Evolutionary conservation across 2,888 invertebrate genomes (phyloP), one percentile per base, ranked within the genome.

Genomic region (Psylliodes chrysocephalus): DNA sequence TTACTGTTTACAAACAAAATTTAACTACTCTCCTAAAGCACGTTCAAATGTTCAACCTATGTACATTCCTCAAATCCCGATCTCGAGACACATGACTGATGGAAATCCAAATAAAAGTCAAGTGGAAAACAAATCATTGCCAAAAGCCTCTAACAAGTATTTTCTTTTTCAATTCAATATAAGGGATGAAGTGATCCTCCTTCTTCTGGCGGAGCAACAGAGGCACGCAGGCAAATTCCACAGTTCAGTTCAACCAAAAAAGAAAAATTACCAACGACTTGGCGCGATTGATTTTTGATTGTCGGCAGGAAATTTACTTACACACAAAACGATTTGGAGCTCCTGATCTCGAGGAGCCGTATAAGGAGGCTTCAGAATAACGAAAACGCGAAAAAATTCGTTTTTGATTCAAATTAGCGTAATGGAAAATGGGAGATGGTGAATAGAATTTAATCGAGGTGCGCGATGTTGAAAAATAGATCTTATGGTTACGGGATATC

Each of bases 261-360:
- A 5, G 44, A 44, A 44, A 44, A 44, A 18, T 18, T 44, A 44
- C 44, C 18, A 40, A n/a, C 40, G 10, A 17, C 40, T 40, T 12
- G 5, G 17, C 18, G 44, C 44, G 44, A 44, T 44, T 44, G 44
- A 44, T 44, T 44, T 44, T 17, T 17, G 44, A 44, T 44, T 44
- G 44, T 14, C 17, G 17, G n/a, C 10, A 17, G 44, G 17, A 17
- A 17, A 44, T 44, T 44, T 44, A 17, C 44, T 44, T 44, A 44
- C 44, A 10, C 8, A 44, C 17, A 14, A 44, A 44, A 44, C 44
- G 44, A 44, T 17, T 44, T 17, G 5, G 18, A 10, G 12, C 44
- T 17, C 1, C 40, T 14, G 40, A 17, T 6, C 1, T 10, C n/a
- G 3, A 17, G 44, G 15, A 44, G n/a, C 15, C 17, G 44, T 19